Evolutionary conservation across 2,113 vertebrate genomes (phyloP).

Genomic region (Pampusana beccarii): DNA sequence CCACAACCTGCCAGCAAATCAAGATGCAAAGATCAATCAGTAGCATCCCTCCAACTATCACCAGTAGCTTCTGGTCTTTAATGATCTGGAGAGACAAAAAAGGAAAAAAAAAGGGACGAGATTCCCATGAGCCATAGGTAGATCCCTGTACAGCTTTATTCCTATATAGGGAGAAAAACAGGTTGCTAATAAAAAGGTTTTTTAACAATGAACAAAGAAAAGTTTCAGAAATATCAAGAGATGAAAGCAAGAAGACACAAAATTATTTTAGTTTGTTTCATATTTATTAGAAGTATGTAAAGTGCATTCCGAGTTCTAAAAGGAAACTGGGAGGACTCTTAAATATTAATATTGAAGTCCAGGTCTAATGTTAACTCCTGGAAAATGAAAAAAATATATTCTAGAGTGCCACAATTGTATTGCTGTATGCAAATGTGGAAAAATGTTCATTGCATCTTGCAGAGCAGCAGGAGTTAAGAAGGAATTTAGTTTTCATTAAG

Average conservation of each 20-base stretch:
- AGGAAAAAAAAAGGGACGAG: background rate
- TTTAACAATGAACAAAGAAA: slow-evolving; percentile 26
- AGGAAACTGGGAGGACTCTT: background rate
- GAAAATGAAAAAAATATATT: background rate
- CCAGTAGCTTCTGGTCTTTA: slow-evolving; percentile 98
- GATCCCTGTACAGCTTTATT: slow-evolving; percentile 40
- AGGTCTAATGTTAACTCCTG: background rate
- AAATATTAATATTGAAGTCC: background rate
- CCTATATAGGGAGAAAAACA: slow-evolving; percentile 10
- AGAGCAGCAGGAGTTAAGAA: background rate
- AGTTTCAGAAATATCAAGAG: slow-evolving; percentile 7
- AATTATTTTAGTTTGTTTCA: background rate
- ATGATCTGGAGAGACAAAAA: slow-evolving; percentile 87
- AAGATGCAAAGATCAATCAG: slow-evolving; percentile 98
- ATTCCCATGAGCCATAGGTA: slow-evolving; percentile 46
- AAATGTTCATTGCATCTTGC: background rate
- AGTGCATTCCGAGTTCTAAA: background rate
- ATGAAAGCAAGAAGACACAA: background rate
- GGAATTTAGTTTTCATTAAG: background rate
- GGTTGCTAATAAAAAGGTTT: background rate
- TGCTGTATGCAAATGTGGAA: background rate
- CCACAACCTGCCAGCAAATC: slow-evolving; percentile 99
- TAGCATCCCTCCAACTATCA: slow-evolving; percentile 98
- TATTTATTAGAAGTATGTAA: background rate
- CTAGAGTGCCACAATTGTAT: background rate